Evolutionary conservation across 2,113 vertebrate species (phyloP).

Genomic region (Cebidichthys violaceus): DNA sequence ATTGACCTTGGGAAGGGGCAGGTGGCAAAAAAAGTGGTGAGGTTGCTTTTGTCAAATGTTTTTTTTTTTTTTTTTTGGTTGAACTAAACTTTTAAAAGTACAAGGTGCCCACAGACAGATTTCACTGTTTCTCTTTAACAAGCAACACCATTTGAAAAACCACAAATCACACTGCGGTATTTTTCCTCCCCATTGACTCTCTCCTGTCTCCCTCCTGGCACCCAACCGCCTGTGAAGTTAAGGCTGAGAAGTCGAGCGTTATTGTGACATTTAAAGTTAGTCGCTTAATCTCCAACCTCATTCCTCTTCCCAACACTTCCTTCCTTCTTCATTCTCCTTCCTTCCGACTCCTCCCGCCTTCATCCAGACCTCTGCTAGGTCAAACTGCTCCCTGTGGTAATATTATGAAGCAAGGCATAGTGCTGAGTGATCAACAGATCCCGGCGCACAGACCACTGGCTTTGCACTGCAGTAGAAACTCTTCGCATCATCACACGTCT

Average conservation of each 20-base stretch:
- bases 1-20: background rate
- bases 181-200: slow-evolving; percentile 47
- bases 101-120: slow-evolving; percentile 6
- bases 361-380: slow-evolving; percentile 57
- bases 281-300: slow-evolving; percentile 69
- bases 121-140: slow-evolving; percentile 44
- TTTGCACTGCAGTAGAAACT: slow-evolving; percentile 69
- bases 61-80: background rate
- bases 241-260: slow-evolving; percentile 52
- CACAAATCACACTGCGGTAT: slow-evolving; percentile 53
- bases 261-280: slow-evolving; percentile 74
- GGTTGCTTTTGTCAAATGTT: background rate
- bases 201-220: slow-evolving; percentile 48
- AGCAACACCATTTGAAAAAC: slow-evolving; percentile 50
- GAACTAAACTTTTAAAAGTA: slow-evolving; percentile 2
- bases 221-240: slow-evolving; percentile 51
- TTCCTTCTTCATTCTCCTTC: slow-evolving; percentile 30
- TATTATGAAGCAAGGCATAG: slow-evolving; percentile 64
- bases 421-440: slow-evolving; percentile 75
- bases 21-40: background rate
- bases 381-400: slow-evolving; percentile 76
- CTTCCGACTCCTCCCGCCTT: slow-evolving; percentile 29
- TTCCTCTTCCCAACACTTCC: slow-evolving; percentile 51
- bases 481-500: slow-evolving; percentile 75
- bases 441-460: slow-evolving; percentile 64